phyloP scores from a whole-genome alignment of 2,888 invertebrate genomes.

The Elegia similella region DNA sequence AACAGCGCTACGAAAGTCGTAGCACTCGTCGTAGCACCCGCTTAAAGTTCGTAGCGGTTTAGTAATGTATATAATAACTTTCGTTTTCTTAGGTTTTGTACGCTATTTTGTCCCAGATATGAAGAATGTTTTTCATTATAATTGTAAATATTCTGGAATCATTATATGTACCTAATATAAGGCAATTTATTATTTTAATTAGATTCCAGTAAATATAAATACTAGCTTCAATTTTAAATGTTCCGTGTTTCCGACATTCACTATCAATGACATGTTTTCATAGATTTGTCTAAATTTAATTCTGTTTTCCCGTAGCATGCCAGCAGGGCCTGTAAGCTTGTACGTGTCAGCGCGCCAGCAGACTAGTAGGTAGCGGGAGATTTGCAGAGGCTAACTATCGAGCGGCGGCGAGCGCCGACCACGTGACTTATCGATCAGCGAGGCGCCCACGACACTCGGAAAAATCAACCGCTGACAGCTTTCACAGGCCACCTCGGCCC shows the following conservation, averaged over 20 bases:
- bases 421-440: slow-evolving; percentile 81
- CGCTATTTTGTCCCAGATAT: too few species aligned
- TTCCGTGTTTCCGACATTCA: too few species aligned
- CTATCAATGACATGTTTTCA: too few species aligned
- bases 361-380: slow-evolving; percentile 69
- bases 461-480: slow-evolving; percentile 82
- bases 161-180: too few species aligned
- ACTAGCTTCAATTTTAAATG: too few species aligned
- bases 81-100: too few species aligned
- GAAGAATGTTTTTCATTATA: too few species aligned
- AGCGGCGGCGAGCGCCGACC: slow-evolving; percentile 61
- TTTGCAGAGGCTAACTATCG: slow-evolving; percentile 72
- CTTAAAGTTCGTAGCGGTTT: not conserved
- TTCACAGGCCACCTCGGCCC: slow-evolving; percentile 62
- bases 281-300: too few species aligned
- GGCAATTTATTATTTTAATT: too few species aligned
- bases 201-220: too few species aligned
- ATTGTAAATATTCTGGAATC: too few species aligned
- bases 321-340: not conserved
- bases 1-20: slow-evolving; percentile 11
- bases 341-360: slow-evolving; percentile 24
- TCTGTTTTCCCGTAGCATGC: too few species aligned
- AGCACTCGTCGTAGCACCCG: not conserved
- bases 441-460: slow-evolving; percentile 78
- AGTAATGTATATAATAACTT: not conserved